Conservation (phyloP, 1,140 invertebrate species). For the Drosophila sp. region DNA sequence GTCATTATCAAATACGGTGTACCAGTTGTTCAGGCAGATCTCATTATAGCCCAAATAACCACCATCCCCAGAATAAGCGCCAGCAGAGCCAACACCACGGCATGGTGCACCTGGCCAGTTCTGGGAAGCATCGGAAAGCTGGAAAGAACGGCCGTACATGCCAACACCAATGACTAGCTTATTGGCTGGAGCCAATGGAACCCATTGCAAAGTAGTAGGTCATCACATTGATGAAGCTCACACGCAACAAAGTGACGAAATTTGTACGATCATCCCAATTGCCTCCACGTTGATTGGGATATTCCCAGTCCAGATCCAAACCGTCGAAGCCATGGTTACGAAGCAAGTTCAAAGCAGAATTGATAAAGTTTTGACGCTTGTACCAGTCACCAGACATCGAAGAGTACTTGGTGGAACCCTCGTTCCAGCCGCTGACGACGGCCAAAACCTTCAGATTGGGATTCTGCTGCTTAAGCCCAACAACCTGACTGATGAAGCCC, state of each 20-base stretch:
- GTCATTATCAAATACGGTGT: conserved; percentile 46
- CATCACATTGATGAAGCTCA: conserved; percentile 88
- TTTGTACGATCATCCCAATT: conserved; percentile 84
- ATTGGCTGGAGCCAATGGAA: conserved; percentile 62
- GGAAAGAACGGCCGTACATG: conserved; percentile 88
- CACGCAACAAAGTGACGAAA: conserved; percentile 84
- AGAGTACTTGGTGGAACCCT: conserved; percentile 88
- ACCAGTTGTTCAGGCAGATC: conserved; percentile 82
- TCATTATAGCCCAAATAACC: conserved; percentile 92
- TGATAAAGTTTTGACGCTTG: conserved; percentile 85
- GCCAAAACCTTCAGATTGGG: conserved; percentile 87
- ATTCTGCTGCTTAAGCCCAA: conserved; percentile 86
- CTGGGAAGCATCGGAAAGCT: conserved; percentile 83
- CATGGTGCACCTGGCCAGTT: conserved; percentile 85
- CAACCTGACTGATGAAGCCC: conserved; percentile 84
- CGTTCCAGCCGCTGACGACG: conserved; percentile 91
- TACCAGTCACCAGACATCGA: conserved; percentile 83
- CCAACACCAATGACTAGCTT: conserved; percentile 88
- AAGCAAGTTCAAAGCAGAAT: conserved; percentile 85
- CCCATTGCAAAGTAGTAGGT: conserved; percentile 88
- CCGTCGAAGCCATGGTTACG: conserved; percentile 89
- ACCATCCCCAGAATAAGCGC: conserved; percentile 87
- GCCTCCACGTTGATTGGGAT: conserved; percentile 88
- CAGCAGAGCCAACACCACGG: conserved; percentile 85
- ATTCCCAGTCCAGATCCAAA: conserved; percentile 92